Conservation (phyloP, 2,113 vertebrate species). For the Eulemur rufifrons region DNA sequence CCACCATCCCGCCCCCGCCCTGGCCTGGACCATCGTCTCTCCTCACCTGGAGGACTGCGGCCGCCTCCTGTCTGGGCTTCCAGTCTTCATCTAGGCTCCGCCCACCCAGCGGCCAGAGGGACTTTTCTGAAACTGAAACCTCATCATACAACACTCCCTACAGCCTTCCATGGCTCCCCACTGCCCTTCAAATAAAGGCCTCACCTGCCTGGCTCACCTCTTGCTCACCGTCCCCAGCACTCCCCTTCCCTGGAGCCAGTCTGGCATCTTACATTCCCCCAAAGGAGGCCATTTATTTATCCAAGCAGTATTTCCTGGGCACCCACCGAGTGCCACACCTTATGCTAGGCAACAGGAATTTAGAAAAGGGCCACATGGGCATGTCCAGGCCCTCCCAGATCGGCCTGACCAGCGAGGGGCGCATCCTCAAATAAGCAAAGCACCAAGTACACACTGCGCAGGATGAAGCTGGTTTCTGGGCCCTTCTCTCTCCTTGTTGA, state of each 20-base stretch:
- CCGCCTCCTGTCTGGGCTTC: neutral
- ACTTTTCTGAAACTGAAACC: neutral
- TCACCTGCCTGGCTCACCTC: neutral
- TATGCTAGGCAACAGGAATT: neutral
- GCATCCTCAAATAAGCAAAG: neutral
- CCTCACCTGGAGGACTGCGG: neutral
- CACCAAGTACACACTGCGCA: rapidly evolving
- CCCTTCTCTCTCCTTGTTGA: neutral
- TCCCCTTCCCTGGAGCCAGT: neutral
- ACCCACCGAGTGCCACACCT: neutral
- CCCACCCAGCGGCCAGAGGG: neutral
- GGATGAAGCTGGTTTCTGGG: neutral
- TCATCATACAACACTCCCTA: neutral
- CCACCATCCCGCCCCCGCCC: neutral
- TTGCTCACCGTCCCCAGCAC: neutral
- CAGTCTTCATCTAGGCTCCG: neutral
- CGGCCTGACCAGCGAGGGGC: rapidly evolving
- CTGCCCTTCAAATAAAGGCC: rapidly evolving
- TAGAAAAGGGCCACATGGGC: neutral
- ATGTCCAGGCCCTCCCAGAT: neutral
- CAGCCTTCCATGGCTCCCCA: neutral
- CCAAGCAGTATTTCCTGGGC: neutral
- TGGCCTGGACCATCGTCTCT: rapidly evolving
- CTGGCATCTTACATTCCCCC: neutral
- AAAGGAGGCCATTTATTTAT: rapidly evolving